These are phyloP conservation scores for Carposina sasakii DNA, from an alignment of 1,140 invertebrate genomes.

Conservation along the genomic window DNA sequence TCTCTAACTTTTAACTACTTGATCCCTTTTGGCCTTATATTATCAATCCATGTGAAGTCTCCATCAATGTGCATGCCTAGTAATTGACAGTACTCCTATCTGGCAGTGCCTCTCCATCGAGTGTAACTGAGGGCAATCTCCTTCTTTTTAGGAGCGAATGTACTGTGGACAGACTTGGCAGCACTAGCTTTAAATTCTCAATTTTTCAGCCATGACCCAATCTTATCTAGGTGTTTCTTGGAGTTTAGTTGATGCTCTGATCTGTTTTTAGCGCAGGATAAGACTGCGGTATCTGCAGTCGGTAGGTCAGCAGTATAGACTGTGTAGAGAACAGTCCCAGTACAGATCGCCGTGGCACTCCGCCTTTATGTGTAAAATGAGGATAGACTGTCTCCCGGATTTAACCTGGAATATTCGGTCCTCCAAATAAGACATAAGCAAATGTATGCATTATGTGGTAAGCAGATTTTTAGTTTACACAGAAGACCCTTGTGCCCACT, in stretches of 20 bases:
- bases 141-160: neutral
- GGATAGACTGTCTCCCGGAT: neutral
- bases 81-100: neutral
- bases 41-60: neutral
- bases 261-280: neutral
- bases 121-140: neutral
- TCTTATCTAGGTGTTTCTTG: neutral
- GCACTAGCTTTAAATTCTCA: neutral
- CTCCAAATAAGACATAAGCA: too few relatives aligned
- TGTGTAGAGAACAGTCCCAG: neutral
- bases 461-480: too few relatives aligned
- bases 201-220: neutral
- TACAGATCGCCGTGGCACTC: neutral
- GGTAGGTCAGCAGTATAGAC: neutral
- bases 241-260: neutral
- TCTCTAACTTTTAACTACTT: neutral
- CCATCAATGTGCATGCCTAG: neutral
- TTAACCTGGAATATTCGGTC: constrained; percentile 1
- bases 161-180: neutral
- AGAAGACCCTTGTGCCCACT: too few relatives aligned
- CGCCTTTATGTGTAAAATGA: neutral
- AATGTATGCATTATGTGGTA: too few relatives aligned
- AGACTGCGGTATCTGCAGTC: neutral
- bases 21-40: neutral
- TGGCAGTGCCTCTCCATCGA: neutral